Percentiles rank a stretch among this genome's conserved stretches.
These are phyloP conservation scores for Triops longicaudatus DNA, from an alignment of 1,140 invertebrate genomes.

Conservation along the genomic window DNA sequence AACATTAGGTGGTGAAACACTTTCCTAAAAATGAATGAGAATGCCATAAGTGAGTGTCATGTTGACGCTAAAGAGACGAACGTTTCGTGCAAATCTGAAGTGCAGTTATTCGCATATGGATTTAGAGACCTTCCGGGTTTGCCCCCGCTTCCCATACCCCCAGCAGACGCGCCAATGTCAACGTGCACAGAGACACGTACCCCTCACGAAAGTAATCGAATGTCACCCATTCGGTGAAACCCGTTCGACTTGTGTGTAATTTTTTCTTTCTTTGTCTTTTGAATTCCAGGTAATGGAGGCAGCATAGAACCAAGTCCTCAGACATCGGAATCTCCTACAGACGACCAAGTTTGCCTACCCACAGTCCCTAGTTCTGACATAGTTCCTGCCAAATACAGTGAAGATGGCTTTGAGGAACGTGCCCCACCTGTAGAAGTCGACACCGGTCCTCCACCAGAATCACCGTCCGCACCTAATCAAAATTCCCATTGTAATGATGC, in stretches of 20 bases:
- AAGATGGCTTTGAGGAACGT: background rate
- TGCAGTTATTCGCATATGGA: background rate
- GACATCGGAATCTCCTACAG: background rate
- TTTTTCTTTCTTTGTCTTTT: background rate
- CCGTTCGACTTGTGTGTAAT: background rate
- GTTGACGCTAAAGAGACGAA: background rate
- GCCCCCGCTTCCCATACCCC: background rate
- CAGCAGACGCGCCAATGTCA: conserved; percentile 13
- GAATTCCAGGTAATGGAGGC: background rate
- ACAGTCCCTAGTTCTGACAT: background rate
- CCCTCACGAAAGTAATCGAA: background rate
- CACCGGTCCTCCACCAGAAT: background rate
- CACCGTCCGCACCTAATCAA: background rate
- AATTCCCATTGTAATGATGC: background rate
- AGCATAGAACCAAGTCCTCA: background rate
- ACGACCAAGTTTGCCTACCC: background rate
- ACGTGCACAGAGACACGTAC: background rate
- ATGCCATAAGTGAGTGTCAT: background rate
- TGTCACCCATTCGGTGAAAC: background rate
- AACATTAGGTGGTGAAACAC: background rate
- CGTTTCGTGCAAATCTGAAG: background rate
- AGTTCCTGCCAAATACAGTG: background rate
- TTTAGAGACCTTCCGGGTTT: conserved; percentile 5
- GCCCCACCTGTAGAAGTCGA: background rate
- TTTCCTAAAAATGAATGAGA: background rate